Base-by-base conservation (phyloP, 2,888 invertebrate genomes). In the Taenaris catops region DNA sequence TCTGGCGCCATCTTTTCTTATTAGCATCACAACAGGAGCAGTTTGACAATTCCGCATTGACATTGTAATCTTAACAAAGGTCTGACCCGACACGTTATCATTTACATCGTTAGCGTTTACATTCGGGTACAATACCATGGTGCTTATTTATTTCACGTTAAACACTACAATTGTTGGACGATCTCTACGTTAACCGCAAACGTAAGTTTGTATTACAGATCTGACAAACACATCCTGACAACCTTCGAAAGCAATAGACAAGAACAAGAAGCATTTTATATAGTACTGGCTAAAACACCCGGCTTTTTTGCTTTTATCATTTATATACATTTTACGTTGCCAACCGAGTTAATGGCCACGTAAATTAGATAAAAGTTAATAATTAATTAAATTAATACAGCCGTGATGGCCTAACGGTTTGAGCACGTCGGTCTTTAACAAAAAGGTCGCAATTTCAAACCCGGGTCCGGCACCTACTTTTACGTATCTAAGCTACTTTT, bases 21-120 rank as follows among this genome's bases (percentile, higher is more conserved):
- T 81, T 81, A 70, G 52, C 83, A 81, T 80, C 62, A 67, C 68
- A 80, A 81, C 56, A 63, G 63, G 53, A 56, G 53, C 53, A 53
- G 41, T 44, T 49, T 42, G 49, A 54, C 58, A 59, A 63, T 64
- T 64, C 69, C 59, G 58, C 58, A 63, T 68, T 68, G 63, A 73
- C 75, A 72, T 70, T 75, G 75, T 80, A 68, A 72, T 72, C 66
- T 66, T 46, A 66, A 75, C 79, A 79, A 79, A 75, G 68, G 66
- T 67, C 55, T 72, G 73, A 76, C 74, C 74, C 73, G 71, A 70
- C 72, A 63, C 65, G 59, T 55, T 79, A 78, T 79, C 79, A 65
- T 56, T 42, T 44, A 47, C 50, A 50, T 48, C 53, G 46, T 50
- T 33, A 41, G 53, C 58, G 48, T 59, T 52, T 50, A 51, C 50